Evolutionary conservation across 2,113 vertebrate genomes (phyloP).

Genomic region (Todiramphus saurophagus): DNA sequence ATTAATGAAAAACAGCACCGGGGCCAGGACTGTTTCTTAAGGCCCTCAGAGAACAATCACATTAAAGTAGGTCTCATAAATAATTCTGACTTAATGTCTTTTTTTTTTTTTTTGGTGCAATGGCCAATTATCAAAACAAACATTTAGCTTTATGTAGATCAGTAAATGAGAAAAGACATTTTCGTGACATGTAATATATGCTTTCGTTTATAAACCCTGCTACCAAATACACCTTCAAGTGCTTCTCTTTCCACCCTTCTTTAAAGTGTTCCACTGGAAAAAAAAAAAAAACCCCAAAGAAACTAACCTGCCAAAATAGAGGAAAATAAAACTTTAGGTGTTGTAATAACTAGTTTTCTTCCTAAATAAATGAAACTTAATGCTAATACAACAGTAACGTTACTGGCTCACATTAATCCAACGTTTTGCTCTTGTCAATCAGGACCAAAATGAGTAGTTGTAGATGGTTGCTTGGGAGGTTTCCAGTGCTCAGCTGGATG

Average conservation of each 20-base stretch:
- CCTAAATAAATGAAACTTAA: not conserved
- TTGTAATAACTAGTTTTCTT: not conserved
- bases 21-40: not conserved
- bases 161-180: not conserved
- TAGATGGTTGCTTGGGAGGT: not conserved
- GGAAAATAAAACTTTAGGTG: not conserved
- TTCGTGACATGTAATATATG: not conserved
- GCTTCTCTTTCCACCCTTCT: not conserved
- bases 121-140: slow-evolving; percentile 12
- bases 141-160: not conserved
- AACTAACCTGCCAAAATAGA: not conserved
- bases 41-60: not conserved
- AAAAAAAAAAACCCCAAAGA: not conserved
- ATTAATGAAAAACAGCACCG: not conserved
- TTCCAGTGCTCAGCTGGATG: not conserved
- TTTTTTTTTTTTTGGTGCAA: not conserved
- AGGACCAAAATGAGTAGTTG: not conserved
- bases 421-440: not conserved
- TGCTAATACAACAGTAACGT: not conserved
- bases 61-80: not conserved
- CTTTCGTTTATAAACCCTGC: not conserved
- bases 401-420: not conserved
- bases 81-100: slow-evolving; percentile 33
- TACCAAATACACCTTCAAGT: not conserved
- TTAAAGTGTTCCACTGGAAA: not conserved